phyloP scores from a whole-genome alignment of 2,888 invertebrate genomes.

The Exocentrus adspersus region DNA sequence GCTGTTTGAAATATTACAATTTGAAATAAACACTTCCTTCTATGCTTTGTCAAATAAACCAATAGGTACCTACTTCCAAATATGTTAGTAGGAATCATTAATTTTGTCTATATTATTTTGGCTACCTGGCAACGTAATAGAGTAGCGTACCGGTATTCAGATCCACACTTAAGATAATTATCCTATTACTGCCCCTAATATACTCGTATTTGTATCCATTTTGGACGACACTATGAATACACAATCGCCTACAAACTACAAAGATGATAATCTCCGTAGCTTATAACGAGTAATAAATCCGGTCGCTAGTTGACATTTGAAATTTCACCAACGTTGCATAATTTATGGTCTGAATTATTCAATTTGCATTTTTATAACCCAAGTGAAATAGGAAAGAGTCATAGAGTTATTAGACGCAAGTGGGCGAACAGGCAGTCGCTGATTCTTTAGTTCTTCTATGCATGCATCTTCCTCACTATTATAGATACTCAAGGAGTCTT shows the following conservation, averaged over 20 bases:
- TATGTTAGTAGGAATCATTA: too few relatives aligned
- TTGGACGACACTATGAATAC: background rate
- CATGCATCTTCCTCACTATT: conserved; percentile 6
- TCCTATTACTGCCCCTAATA: background rate
- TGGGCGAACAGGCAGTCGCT: conserved; percentile 34
- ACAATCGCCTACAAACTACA: background rate
- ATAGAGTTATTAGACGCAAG: conserved; percentile 5
- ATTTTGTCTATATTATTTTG: too few relatives aligned
- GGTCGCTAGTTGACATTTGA: conserved; percentile 6
- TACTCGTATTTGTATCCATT: conserved; percentile 1
- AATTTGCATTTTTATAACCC: conserved; percentile 22
- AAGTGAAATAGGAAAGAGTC: conserved; percentile 20
- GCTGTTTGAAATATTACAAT: too few relatives aligned
- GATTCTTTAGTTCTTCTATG: conserved; percentile 19
- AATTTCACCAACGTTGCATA: conserved; percentile 13
- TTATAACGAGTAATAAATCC: background rate
- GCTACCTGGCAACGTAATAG: too few relatives aligned
- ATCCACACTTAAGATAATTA: too few relatives aligned
- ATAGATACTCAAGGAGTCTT: too few relatives aligned
- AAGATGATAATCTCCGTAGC: background rate
- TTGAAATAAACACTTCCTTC: too few relatives aligned
- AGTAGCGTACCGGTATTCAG: too few relatives aligned
- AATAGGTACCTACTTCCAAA: too few relatives aligned
- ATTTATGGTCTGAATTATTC: conserved; percentile 14
- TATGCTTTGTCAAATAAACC: too few relatives aligned